Evolutionary conservation across 2,113 vertebrate species (phyloP).

Genomic region (Eclectus roratus): DNA sequence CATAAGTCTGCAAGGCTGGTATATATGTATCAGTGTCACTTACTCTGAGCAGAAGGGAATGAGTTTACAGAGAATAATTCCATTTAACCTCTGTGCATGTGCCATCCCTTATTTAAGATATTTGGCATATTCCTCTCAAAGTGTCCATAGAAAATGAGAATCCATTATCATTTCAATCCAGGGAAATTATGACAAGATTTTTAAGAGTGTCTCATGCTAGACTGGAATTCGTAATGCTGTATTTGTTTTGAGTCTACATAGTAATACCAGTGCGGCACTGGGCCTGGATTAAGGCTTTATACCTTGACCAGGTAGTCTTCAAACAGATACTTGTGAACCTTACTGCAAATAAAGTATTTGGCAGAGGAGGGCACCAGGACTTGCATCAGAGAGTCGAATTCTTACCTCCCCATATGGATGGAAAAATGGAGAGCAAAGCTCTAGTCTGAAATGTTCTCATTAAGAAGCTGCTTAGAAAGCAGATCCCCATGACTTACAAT

Average conservation of each 20-base stretch:
- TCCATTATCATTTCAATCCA: background rate
- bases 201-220: background rate
- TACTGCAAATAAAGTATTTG: background rate
- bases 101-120: background rate
- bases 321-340: background rate
- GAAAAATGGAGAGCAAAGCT: background rate
- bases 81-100: background rate
- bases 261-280: background rate
- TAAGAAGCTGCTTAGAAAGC: background rate
- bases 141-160: background rate
- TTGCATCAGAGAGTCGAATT: background rate
- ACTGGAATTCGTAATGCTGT: background rate
- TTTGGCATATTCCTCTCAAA: background rate
- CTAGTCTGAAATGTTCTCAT: fast-evolving
- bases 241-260: background rate
- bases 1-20: background rate
- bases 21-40: background rate
- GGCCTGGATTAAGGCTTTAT: background rate
- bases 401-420: fast-evolving
- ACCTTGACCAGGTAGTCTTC: background rate
- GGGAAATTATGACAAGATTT: background rate
- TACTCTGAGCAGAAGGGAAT: background rate
- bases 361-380: background rate
- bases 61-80: background rate
- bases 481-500: background rate